Evolutionary conservation across 2,113 vertebrate species (phyloP), one percentile per base, ranked within the genome.

Genomic region (Heterochromis multidens): DNA sequence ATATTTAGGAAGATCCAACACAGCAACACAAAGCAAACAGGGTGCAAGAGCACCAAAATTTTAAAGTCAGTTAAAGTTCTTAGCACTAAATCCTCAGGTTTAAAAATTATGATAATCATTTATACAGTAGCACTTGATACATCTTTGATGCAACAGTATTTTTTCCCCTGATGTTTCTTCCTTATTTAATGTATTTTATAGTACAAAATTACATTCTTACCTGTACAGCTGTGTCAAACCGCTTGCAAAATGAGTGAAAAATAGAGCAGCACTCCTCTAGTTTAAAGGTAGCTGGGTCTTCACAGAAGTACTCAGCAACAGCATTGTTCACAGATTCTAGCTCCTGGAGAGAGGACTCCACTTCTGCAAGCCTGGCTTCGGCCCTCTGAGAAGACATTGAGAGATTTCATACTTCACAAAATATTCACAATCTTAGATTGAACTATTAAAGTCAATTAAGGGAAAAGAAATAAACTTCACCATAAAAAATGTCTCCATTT

Each of bases 261-360:
- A 96, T 96, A 67, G 92, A 93, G 91, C 95, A 97, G 90, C 96
- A 96, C 81, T 96, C 96, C 63, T 96, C 96, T 46, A 97, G 87
- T 46, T 93, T 95, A 80, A 97, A 96, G 27, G 86, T 63, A 4
- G 82, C 52, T 1, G 95, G 95, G 27, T 97, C 96, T 88, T 97
- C 96, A 82, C 96, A 97, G 91, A 96, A 96, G 77, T 87, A 97
- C 80, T 96, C 96, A 0, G 95, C 96, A 11, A 97, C 95, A 2
- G 94, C 77, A 1, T 59, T 4, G 21, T 91, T 96, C 79, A 95
- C 16, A 17, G 79, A 35, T 11, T 89, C 67, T 0, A 96, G 92
- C 35, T 94, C 90, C 46, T 43, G 88, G 17, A 96, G 82, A 17
- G 86, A 91, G 3, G 59, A 58, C 52, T 94, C 90, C 40, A 96